Evolutionary conservation across 35 echinoderm and acorn worm species (phyloP).

Genomic region (Lytechinus pictus): DNA sequence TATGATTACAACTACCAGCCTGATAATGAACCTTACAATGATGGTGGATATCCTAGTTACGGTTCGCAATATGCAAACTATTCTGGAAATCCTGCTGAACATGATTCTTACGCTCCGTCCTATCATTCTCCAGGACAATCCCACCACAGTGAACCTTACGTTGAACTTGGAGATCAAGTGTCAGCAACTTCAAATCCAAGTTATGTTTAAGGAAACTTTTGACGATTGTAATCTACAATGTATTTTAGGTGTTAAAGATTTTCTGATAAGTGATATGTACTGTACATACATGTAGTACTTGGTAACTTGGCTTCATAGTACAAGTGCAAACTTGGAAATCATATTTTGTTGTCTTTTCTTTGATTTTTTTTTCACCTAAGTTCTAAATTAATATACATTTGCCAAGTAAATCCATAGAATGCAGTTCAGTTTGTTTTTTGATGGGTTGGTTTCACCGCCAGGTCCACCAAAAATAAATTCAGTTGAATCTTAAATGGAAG

Average conservation of each 20-base stretch:
- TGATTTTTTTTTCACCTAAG: no score
- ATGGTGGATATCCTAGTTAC: constrained; percentile 11
- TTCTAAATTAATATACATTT: no score
- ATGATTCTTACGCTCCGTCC: neutral
- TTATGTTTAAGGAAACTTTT: constrained; percentile 27
- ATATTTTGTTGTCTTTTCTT: no score
- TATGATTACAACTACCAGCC: constrained; percentile 28
- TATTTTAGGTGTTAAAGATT: neutral
- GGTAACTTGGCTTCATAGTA: neutral
- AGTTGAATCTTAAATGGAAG: no score
- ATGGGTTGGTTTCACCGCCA: no score
- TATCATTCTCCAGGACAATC: neutral
- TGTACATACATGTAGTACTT: neutral
- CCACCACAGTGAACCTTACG: constrained; percentile 13
- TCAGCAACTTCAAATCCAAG: constrained; percentile 8
- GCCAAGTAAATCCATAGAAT: no score
- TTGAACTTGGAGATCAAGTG: constrained; percentile 29
- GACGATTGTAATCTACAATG: neutral
- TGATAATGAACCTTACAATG: constrained; percentile 23
- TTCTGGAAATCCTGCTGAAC: neutral
- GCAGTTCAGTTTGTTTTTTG: no score
- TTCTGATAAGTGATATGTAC: neutral
- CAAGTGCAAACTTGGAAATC: no score
- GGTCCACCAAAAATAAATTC: no score
- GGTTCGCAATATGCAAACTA: neutral